These are phyloP conservation scores for Loripinus fragilis DNA, from an alignment of 2,888 invertebrate genomes.

Conservation along the genomic window DNA sequence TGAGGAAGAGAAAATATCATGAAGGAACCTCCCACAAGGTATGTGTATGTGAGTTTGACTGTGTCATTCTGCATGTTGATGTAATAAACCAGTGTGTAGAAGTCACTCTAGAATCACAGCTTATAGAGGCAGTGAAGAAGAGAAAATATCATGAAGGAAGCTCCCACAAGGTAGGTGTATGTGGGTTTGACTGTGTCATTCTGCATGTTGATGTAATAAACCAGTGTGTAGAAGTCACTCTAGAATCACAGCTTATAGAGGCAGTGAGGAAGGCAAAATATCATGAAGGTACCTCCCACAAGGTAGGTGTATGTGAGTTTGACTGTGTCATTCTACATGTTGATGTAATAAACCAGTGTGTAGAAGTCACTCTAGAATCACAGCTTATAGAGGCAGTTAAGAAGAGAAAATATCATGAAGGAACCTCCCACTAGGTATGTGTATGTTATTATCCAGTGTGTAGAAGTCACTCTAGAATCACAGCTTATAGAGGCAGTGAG, in stretches of 20 bases:
- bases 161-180: too few relatives aligned
- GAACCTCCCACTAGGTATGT: too few relatives aligned
- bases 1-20: slow-evolving; percentile 48
- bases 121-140: slow-evolving; percentile 61
- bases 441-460: slow-evolving; percentile 49
- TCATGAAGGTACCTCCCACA: too few relatives aligned
- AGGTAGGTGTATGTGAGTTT: too few relatives aligned
- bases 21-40: too few relatives aligned
- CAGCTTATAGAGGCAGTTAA: slow-evolving; percentile 61
- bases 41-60: slow-evolving; percentile 53
- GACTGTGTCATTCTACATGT: slow-evolving; percentile 70
- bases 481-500: slow-evolving; percentile 60
- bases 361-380: slow-evolving; percentile 66
- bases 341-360: slow-evolving; percentile 62
- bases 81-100: slow-evolving; percentile 64
- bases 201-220: slow-evolving; percentile 67
- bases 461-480: slow-evolving; percentile 66
- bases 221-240: slow-evolving; percentile 68
- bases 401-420: too few relatives aligned
- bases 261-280: slow-evolving; percentile 49
- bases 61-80: slow-evolving; percentile 71
- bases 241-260: slow-evolving; percentile 59
- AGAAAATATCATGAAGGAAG: too few relatives aligned
- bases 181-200: slow-evolving; percentile 60
- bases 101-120: slow-evolving; percentile 57